Evolutionary conservation across 1,140 invertebrate species (phyloP), one percentile per base, ranked within the genome.

Genomic region (Leptinotarsa defecta): DNA sequence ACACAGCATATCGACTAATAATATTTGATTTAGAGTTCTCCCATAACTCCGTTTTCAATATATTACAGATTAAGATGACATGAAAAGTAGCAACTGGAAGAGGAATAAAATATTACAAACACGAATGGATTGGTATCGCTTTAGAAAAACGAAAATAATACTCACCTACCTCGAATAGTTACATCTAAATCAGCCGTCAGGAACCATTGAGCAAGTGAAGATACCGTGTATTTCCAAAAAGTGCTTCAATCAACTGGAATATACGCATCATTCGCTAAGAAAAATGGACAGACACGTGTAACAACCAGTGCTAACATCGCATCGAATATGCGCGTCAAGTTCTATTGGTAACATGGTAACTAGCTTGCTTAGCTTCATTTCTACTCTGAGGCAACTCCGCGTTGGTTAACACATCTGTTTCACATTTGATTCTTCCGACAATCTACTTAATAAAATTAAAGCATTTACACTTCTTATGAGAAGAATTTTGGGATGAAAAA

Each of bases 351-450:
- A 43, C 34, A 43, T 43, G 34, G 34, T 11, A 4, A 17, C 52
- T 19, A 13, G 6, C 52, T 19, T 5, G 52, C 52, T 57, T 57
- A 19, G 52, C n/a, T 57, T 57, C 64, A 65, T 65, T 24, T 65
- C 2, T 15, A 65, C 1, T 34, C 13, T 6, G 22, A 13, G 15
- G 11, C 64, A 24, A 65, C 27, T 22, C 20, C 64, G 27, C 20
- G 20, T 65, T 65, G 20, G 64, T 34, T 22, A 24, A 20, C 64
- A 65, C 64, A 65, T 65, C n/a, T 65, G 64, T 65, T 65, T 65
- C 64, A 22, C 64, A 65, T 65, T 65, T 65, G 20, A 34, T 65
- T 65, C 64, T 65, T 34, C 64, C 20, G 22, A 65, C 64, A 65
- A 34, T 65, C 13, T 34, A 65, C 20, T 65, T 65, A 24, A 34